Evolutionary conservation across 2,888 invertebrate genomes (phyloP).

Genomic region (Tinea semifulvella): DNA sequence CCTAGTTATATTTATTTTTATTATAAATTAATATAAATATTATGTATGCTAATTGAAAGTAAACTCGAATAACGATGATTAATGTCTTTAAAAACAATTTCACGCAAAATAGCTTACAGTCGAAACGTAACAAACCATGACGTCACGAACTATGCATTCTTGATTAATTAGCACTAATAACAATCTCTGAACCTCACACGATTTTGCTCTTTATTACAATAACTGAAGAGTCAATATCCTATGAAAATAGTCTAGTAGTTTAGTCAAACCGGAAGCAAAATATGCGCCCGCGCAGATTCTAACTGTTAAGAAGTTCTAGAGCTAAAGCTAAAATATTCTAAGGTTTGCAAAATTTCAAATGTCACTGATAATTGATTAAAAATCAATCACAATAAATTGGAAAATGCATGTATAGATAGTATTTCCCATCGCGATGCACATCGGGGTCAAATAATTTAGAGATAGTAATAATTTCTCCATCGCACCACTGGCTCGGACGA

Average conservation of each 20-base stretch:
- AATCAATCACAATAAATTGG: neutral
- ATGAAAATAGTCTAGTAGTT: neutral
- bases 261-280: neutral
- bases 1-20: too few relatives aligned
- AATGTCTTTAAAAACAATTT: too few relatives aligned
- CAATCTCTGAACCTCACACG: neutral
- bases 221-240: neutral
- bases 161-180: conserved; percentile 8
- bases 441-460: conserved; percentile 9
- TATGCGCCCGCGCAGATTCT: too few relatives aligned
- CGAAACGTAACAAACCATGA: neutral
- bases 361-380: too few relatives aligned
- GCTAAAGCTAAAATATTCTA: too few relatives aligned
- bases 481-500: conserved; percentile 3
- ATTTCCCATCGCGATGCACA: neutral
- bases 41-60: neutral
- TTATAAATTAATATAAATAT: too few relatives aligned
- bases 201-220: neutral
- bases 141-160: conserved; percentile 6
- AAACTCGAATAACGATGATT: too few relatives aligned
- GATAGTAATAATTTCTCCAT: conserved; percentile 10
- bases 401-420: neutral
- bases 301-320: too few relatives aligned
- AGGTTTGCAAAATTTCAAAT: too few relatives aligned
- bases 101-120: too few relatives aligned